Base-by-base conservation (phyloP, 2,888 invertebrate species). In the Rhagium mordax region DNA sequence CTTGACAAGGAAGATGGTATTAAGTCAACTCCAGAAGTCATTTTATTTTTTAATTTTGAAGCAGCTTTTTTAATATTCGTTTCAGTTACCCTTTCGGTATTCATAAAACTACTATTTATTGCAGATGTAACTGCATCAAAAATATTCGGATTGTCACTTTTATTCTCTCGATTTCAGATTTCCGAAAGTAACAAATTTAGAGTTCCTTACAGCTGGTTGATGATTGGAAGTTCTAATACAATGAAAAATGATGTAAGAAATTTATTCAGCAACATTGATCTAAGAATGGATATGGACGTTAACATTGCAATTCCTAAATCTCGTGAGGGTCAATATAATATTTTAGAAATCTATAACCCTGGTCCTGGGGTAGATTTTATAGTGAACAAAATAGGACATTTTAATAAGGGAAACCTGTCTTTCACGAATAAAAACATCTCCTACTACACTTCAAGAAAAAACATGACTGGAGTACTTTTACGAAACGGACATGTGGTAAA, bases 151-250 rank as follows among this genome's bases (percentile, higher is more conserved):
- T n/a, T n/a, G n/a, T n/a, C n/a, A n/a, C n/a, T n/a, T n/a, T n/a
- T n/a, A n/a, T n/a, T n/a, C n/a, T n/a, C n/a, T n/a, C 3, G 8
- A 64, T 72, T 72, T 60, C 21, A 78, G 78, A 73, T 71, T 8
- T 76, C 78, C 15, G 49, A 62, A n/a, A 6, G 41, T 8, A 57
- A 73, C n/a, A 74, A 69, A 67, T 77, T 77, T 33, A 70, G 72
- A 18, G 73, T 65, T 59, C 13, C 67, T 2, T 91, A 79, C 70
- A 76, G 79, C 47, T 81, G 81, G 81, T 73, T 73, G 20, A 57
- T 81, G 59, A 53, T 80, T 16, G 41, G 48, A 1, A 49, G 59
- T n/a, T 3, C 2, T 7, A 7, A 68, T 7, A 70, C 41, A 7
- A 48, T 41, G 20, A 24, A 70, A 2, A 48, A 21, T 7, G 57